Evolutionary conservation across 2,797 vertebrate species (phyloP), one percentile per base, ranked within the genome.

Genomic region (Heliangelus exortis): DNA sequence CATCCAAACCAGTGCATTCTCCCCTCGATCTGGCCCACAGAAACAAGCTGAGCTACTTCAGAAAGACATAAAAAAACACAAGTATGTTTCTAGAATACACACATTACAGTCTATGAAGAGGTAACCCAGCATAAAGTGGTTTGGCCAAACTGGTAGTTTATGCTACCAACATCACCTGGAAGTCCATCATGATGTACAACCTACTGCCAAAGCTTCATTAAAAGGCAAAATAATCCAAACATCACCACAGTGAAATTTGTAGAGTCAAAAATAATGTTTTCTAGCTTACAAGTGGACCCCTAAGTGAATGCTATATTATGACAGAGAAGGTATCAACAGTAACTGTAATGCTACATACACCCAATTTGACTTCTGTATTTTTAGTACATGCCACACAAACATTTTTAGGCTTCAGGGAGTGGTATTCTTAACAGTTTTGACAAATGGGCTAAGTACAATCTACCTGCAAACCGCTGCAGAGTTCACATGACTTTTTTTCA

Each of bases 351-450:
- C 48, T 9, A 69, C 1, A 57, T 8, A 53, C 5, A 45, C 16
- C 11, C 1, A 4, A 20, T 50, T 88, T 75, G 75, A 78, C n/a
- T 78, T 65, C 29, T 58, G 6, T 28, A 16, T 67, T 58, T 85
- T 39, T 47, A 23, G 17, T 57, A 54, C 0, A 0, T 3, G 31
- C 7, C 65, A 45, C 26, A 67, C 9, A 22, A 15, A 61, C 14
- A 53, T 6, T 7, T 48, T 63, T 39, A 23, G 21, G 51, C 19
- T 72, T 34, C 21, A 54, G 45, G 71, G 74, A 86, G 62, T 3
- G 0, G 10, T 36, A 53, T 57, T 79, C 28, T 68, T 45, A 65
- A 47, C 6, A 43, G 10, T 15, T 65, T 23, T 0, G 0, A 51
- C 59, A 85, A 73, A 51, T 5, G 23, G 48, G 45, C 29, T 33